Percentiles rank a stretch among this genome's conserved stretches.
These are phyloP conservation scores for Leptinotarsa texana DNA, from an alignment of 1,140 invertebrate genomes.

Conservation along the genomic window DNA sequence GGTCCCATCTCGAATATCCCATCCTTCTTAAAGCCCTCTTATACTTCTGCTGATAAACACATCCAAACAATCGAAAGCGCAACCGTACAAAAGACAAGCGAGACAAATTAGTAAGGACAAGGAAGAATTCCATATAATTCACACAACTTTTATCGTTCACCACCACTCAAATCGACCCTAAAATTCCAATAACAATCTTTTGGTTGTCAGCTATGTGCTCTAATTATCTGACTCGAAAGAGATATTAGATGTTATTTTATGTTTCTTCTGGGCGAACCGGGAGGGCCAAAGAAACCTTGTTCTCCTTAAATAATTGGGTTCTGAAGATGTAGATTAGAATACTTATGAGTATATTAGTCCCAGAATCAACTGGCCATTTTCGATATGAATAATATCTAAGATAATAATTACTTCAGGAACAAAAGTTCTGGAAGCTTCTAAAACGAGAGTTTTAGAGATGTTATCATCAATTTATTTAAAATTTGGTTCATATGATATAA, in stretches of 20 bases:
- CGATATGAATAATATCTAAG: no score
- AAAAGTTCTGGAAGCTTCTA: no score
- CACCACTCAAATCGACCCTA: slow-evolving; percentile 18
- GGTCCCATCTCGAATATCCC: slow-evolving; percentile 42
- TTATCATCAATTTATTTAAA: no score
- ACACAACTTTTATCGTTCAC: slow-evolving; percentile 33
- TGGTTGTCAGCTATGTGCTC: slow-evolving; percentile 12
- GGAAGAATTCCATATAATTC: slow-evolving; percentile 40
- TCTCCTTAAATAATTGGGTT: no score
- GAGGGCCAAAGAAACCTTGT: no score
- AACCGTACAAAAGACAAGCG: slow-evolving; percentile 40
- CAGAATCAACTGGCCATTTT: no score
- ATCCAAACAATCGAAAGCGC: slow-evolving; percentile 42
- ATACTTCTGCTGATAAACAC: slow-evolving; percentile 44
- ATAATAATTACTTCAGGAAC: no score
- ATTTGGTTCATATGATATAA: no score
- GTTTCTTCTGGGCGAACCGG: not conserved
- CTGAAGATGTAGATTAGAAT: no score
- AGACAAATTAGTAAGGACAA: slow-evolving; percentile 45
- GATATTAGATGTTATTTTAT: not conserved
- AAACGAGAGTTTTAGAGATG: no score
- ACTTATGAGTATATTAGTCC: no score
- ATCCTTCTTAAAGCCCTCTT: slow-evolving; percentile 36
- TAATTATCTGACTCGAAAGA: slow-evolving; percentile 6
- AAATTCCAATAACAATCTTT: slow-evolving; percentile 9